phyloP scores from a whole-genome alignment of 2,113 vertebrate species.

The Salvator merianae region DNA sequence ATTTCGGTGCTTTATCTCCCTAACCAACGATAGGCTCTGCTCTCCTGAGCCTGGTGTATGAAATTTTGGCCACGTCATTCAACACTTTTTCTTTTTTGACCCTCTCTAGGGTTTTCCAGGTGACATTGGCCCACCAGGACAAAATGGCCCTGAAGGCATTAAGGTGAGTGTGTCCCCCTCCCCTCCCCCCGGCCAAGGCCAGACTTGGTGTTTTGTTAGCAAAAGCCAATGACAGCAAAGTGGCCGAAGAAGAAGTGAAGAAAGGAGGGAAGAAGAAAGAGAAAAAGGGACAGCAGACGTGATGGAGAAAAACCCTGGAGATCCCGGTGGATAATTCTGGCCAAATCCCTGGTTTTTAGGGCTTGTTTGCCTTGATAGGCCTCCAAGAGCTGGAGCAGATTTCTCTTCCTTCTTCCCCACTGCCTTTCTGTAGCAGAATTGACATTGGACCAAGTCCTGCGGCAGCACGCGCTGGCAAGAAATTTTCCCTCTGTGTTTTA shows the following conservation, averaged over 20 bases:
- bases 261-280: background rate
- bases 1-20: background rate
- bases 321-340: slow-evolving; percentile 61
- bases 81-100: slow-evolving; percentile 45
- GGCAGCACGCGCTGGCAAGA: slow-evolving; percentile 56
- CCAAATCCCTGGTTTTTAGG: slow-evolving; percentile 37
- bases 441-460: slow-evolving; percentile 67
- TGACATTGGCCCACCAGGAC: slow-evolving; percentile 94
- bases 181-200: background rate
- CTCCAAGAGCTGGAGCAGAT: slow-evolving; percentile 54
- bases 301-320: slow-evolving; percentile 49
- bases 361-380: slow-evolving; percentile 68
- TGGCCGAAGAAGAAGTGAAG: slow-evolving; percentile 21
- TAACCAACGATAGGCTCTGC: background rate
- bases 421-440: slow-evolving; percentile 52
- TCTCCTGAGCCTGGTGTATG: background rate
- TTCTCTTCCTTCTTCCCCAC: slow-evolving; percentile 11
- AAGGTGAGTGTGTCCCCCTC: slow-evolving; percentile 81
- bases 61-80: background rate
- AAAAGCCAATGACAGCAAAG: slow-evolving; percentile 39
- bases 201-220: slow-evolving; percentile 27
- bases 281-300: background rate
- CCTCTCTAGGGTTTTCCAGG: slow-evolving; percentile 91
- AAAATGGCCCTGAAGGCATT: slow-evolving; percentile 92
- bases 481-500: slow-evolving; percentile 47